phyloP scores from a whole-genome alignment of 1,140 invertebrate species.

The Drosophila serrata region DNA sequence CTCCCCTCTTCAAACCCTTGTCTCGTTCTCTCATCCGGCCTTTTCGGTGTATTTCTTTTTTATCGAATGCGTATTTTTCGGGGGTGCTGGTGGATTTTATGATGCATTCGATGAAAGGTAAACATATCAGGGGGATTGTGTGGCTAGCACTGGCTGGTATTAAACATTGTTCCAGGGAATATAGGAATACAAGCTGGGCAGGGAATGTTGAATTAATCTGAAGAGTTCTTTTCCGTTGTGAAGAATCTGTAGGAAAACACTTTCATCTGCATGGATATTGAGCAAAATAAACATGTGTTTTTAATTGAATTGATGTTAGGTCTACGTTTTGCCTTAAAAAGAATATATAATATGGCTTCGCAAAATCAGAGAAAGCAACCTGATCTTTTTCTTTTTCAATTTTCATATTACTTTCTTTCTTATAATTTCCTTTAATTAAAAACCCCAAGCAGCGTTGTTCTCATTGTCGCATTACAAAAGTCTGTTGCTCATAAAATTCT shows the following conservation, averaged over 20 bases:
- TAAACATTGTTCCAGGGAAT: constrained; percentile 7
- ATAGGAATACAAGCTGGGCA: not conserved
- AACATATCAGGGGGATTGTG: constrained; percentile 50
- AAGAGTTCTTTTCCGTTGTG: not conserved
- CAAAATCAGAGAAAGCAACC: no score
- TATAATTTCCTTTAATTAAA: constrained; percentile 12
- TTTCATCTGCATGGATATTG: not conserved
- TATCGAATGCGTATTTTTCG: constrained; percentile 2
- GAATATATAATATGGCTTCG: not conserved
- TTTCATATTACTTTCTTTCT: not conserved
- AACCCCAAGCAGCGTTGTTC: not conserved
- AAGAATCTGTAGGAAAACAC: not conserved
- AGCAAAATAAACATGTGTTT: not conserved
- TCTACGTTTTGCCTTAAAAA: no score
- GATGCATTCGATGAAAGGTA: constrained; percentile 57
- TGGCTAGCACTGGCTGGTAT: constrained; percentile 31
- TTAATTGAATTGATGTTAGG: not conserved
- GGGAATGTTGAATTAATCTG: not conserved
- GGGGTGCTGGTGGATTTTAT: constrained; percentile 30
- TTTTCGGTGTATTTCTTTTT: constrained; percentile 1
- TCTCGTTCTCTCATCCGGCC: constrained; percentile 9
- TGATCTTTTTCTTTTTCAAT: not conserved
- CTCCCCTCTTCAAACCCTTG: not conserved
- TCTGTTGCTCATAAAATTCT: constrained; percentile 10
- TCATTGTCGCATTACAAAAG: not conserved